These are phyloP conservation scores for Dolichotis patagonum DNA, from an alignment of 2,113 vertebrate genomes.

Conservation along the genomic window DNA sequence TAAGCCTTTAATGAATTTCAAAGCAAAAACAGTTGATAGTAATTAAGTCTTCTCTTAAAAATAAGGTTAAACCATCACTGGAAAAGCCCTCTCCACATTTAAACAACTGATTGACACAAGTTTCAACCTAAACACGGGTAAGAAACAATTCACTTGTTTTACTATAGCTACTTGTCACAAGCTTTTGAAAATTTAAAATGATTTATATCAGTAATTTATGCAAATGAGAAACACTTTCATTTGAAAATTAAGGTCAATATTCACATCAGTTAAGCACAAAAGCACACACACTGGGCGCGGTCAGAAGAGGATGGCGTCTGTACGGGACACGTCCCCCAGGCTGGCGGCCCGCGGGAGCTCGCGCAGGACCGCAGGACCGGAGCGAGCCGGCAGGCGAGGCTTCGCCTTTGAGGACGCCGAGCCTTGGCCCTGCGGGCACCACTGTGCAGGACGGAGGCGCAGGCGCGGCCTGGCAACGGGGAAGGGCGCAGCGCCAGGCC, in stretches of 20 bases:
- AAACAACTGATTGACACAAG: neutral
- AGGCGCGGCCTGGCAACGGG: neutral
- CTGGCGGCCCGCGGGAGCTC: neutral
- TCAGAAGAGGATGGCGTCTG: neutral
- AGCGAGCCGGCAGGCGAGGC: too few relatives aligned
- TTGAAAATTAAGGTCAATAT: conserved; percentile 42
- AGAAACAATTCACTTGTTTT: conserved; percentile 41
- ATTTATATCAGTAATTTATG: conserved; percentile 26
- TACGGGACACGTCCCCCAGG: neutral
- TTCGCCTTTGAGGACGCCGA: too few relatives aligned
- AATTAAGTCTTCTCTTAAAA: neutral
- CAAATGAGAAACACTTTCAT: neutral
- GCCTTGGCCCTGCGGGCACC: neutral
- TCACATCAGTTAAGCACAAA: conserved; percentile 9
- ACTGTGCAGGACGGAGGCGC: neutral
- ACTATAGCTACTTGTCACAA: neutral
- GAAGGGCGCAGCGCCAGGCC: neutral
- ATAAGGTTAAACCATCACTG: conserved; percentile 5
- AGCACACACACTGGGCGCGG: neutral
- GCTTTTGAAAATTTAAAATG: conserved; percentile 33
- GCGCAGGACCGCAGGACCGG: too few relatives aligned
- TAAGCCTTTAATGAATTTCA: conserved; percentile 57
- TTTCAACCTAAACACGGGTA: conserved; percentile 20
- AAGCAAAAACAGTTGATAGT: conserved; percentile 40
- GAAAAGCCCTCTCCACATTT: conserved; percentile 26